phyloP scores from a whole-genome alignment of 2,888 invertebrate species.

The Diarsia dahlii region DNA sequence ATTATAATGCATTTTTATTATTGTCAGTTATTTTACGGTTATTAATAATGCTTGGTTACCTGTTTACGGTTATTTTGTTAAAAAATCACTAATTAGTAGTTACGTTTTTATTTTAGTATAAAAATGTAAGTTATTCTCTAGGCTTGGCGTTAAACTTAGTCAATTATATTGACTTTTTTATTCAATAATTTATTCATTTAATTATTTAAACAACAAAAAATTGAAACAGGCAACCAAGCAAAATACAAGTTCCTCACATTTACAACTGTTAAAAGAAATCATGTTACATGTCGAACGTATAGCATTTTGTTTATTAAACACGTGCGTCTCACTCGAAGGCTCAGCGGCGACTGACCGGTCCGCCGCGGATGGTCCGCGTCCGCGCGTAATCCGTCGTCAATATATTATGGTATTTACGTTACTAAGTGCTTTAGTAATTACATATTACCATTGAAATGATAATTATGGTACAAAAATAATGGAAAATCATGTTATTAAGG shows the following conservation, averaged over 20 bases:
- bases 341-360: constrained; percentile 37
- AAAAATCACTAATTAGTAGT: neutral
- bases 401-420: constrained; percentile 54
- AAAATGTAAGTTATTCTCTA: constrained; percentile 7
- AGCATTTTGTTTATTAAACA: constrained; percentile 53
- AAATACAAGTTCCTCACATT: constrained; percentile 45
- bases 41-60: constrained; percentile 34
- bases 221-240: constrained; percentile 33
- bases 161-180: constrained; percentile 36
- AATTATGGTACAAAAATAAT: constrained; percentile 64
- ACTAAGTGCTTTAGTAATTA: constrained; percentile 63
- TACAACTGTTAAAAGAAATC: constrained; percentile 50
- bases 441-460: constrained; percentile 61
- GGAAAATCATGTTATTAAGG: constrained; percentile 61
- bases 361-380: constrained; percentile 19
- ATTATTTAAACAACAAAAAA: constrained; percentile 9
- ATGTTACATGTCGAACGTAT: constrained; percentile 56
- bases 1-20: constrained; percentile 63
- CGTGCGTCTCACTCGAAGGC: constrained; percentile 29
- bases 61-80: constrained; percentile 28
- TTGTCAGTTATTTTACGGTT: constrained; percentile 35
- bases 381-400: constrained; percentile 28
- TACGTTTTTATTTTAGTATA: constrained; percentile 36
- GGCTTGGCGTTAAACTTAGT: constrained; percentile 12
- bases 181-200: constrained; percentile 28